Conservation (phyloP, 2,888 invertebrate species). For the Punctoribates punctum region DNA sequence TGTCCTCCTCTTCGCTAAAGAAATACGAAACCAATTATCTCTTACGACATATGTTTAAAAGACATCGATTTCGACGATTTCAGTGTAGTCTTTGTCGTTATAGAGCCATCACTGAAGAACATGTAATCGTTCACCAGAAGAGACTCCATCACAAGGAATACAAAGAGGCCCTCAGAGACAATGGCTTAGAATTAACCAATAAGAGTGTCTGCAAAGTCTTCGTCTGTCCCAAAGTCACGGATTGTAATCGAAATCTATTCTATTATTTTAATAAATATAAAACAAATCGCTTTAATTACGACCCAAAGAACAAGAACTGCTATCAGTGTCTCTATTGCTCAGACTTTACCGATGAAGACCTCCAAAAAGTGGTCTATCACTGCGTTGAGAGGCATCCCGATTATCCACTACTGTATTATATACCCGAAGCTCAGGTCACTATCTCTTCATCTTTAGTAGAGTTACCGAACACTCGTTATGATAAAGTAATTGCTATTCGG, state of each 20-base stretch:
- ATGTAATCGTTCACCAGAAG: slow-evolving; percentile 33
- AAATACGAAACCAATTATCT: neutral
- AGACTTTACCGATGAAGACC: neutral
- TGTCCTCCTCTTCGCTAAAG: neutral
- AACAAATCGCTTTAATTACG: neutral
- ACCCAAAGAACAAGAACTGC: neutral
- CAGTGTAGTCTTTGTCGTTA: slow-evolving; percentile 39
- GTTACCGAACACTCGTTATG: neutral
- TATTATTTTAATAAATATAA: neutral
- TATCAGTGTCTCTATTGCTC: slow-evolving; percentile 7
- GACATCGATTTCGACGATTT: slow-evolving; percentile 28
- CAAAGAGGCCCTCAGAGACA: neutral
- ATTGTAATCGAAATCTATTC: neutral
- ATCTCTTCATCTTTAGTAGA: neutral
- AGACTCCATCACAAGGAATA: neutral
- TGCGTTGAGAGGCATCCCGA: slow-evolving; percentile 5
- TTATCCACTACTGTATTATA: slow-evolving; percentile 9
- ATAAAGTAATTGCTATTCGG: neutral
- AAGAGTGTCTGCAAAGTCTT: neutral
- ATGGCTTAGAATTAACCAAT: neutral
- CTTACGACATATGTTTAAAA: slow-evolving; percentile 20
- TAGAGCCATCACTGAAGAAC: slow-evolving; percentile 30
- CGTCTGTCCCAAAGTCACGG: neutral
- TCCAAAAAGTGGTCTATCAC: neutral
- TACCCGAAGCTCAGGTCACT: neutral